phyloP scores from a whole-genome alignment of 2,888 invertebrate genomes.

The Catocala sponsa region DNA sequence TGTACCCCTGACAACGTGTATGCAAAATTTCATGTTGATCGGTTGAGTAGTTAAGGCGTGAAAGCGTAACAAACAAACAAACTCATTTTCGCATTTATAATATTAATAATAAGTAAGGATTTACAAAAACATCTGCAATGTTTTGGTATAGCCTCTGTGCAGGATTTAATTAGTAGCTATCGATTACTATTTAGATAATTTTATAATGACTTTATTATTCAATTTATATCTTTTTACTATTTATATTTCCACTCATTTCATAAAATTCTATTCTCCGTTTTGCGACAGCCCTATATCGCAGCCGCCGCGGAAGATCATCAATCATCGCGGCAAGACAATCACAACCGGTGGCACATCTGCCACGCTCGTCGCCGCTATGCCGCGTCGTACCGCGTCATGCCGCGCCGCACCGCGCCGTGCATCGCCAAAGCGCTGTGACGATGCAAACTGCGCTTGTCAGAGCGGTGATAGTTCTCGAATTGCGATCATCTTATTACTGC shows the following conservation, averaged over 20 bases:
- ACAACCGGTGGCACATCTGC: constrained; percentile 88
- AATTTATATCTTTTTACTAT: too few relatives aligned
- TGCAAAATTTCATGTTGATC: too few relatives aligned
- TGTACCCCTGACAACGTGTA: too few relatives aligned
- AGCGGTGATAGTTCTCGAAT: constrained; percentile 6
- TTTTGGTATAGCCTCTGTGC: too few relatives aligned
- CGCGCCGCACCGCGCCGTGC: constrained; percentile 28
- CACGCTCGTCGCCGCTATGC: constrained; percentile 59
- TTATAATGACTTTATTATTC: too few relatives aligned
- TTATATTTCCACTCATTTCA: background rate
- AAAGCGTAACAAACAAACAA: too few relatives aligned
- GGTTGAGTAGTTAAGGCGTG: too few relatives aligned
- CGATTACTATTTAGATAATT: too few relatives aligned
- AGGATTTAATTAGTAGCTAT: too few relatives aligned
- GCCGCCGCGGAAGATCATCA: constrained; percentile 85
- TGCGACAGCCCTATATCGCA: constrained; percentile 71
- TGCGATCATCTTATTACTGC: background rate
- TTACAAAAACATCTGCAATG: too few relatives aligned
- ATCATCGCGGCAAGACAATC: constrained; percentile 88
- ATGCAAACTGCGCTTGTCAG: constrained; percentile 31
- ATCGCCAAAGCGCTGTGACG: constrained; percentile 37
- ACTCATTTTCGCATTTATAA: too few relatives aligned
- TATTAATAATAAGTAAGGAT: too few relatives aligned
- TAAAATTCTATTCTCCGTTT: background rate
- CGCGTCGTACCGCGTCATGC: constrained; percentile 18